Conservation (phyloP, 2,113 vertebrate species). For the Ptychochromis oligacanthus region DNA sequence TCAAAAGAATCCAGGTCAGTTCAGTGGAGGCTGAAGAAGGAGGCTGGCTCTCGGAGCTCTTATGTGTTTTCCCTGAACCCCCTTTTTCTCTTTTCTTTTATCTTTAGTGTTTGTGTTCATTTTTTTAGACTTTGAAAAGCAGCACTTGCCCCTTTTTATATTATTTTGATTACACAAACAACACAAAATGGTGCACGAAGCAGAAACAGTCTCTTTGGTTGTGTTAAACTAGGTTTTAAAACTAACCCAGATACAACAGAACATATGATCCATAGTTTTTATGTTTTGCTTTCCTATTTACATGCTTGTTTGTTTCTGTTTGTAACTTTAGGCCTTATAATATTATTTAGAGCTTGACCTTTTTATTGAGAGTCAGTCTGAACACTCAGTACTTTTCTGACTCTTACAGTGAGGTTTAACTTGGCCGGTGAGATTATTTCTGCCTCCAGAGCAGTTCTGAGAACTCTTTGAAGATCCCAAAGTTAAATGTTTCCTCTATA, state of each 20-base stretch:
- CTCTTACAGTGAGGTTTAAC: background rate
- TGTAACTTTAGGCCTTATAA: background rate
- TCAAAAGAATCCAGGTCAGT: conserved; percentile 46
- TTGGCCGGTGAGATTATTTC: background rate
- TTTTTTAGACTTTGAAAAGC: background rate
- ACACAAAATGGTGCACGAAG: background rate
- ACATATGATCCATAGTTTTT: no score
- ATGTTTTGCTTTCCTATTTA: background rate
- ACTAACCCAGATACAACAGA: rapidly evolving
- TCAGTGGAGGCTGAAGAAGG: conserved; percentile 9
- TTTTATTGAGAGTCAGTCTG: background rate
- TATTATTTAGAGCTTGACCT: background rate
- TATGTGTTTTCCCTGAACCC: background rate
- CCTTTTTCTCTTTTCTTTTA: background rate
- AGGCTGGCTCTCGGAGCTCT: conserved; percentile 7
- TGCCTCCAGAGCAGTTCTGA: background rate
- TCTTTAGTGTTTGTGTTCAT: background rate
- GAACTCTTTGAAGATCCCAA: background rate
- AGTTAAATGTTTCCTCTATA: background rate
- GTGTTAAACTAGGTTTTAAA: background rate
- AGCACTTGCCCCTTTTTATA: background rate
- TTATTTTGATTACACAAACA: background rate
- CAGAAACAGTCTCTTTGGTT: conserved; percentile 6
- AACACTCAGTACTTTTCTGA: background rate
- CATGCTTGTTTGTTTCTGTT: background rate